A percentile compares a stretch with the other conserved stretches of the same genome.
These are phyloP conservation scores for Corydoras maculifer DNA, from an alignment of 2,113 vertebrate species.

Conservation along the genomic window DNA sequence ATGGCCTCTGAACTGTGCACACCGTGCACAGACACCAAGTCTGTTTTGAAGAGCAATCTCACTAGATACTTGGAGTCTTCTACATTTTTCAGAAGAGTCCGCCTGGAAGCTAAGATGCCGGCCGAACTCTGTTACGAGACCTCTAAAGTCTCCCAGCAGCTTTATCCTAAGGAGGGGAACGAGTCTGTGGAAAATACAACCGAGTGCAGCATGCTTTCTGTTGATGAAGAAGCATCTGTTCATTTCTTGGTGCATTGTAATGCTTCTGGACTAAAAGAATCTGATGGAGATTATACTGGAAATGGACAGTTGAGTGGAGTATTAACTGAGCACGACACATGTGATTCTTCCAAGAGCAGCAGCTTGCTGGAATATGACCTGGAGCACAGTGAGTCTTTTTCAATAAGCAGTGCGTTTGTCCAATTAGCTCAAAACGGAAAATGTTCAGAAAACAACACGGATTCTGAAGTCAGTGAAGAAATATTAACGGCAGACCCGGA, in stretches of 20 bases:
- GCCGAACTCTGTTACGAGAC: conserved; percentile 55
- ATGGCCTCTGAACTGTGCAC: conserved; percentile 34
- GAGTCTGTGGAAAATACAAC: conserved; percentile 36
- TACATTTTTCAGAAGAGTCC: conserved; percentile 31
- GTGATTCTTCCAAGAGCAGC: conserved; percentile 49
- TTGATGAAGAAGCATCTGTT: conserved; percentile 35
- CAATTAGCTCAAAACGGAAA: conserved; percentile 30
- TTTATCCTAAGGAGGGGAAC: conserved; percentile 43
- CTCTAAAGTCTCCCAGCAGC: conserved; percentile 45
- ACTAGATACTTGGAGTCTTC: conserved; percentile 49
- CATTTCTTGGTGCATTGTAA: conserved; percentile 44
- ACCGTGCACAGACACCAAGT: conserved; percentile 23
- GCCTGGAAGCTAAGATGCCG: conserved; percentile 46
- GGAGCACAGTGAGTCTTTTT: conserved; percentile 57
- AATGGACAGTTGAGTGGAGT: conserved; percentile 31
- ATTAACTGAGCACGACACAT: conserved; percentile 37
- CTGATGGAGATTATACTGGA: conserved; percentile 41
- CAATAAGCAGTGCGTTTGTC: conserved; percentile 11
- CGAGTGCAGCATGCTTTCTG: conserved; percentile 38
- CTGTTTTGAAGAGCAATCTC: conserved; percentile 36
- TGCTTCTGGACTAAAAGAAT: conserved; percentile 34
- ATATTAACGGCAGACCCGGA: conserved; percentile 17
- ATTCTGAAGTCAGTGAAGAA: conserved; percentile 24
- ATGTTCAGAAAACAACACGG: not conserved
- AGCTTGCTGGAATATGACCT: conserved; percentile 49